These are phyloP conservation scores for Aplysina aerophoba DNA, from an alignment of 37 sponge, comb jelly and placozoan species.

Conservation along the genomic window DNA sequence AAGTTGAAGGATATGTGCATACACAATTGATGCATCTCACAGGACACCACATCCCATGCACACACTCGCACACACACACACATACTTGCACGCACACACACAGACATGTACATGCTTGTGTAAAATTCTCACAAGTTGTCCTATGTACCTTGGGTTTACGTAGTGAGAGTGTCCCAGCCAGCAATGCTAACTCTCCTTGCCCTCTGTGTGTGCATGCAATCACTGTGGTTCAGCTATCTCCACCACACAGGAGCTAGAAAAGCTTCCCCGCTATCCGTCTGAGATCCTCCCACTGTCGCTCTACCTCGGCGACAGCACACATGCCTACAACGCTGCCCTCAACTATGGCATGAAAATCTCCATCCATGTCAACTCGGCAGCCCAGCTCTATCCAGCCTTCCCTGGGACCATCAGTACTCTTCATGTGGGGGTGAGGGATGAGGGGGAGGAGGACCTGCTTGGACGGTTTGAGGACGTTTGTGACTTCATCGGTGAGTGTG, in stretches of 20 bases:
- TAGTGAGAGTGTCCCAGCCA: no score
- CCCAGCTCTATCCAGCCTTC: constrained; percentile 50
- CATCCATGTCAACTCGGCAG: constrained; percentile 49
- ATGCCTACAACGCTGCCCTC: constrained; percentile 77
- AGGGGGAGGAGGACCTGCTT: constrained; percentile 43
- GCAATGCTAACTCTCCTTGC: no score
- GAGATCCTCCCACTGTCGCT: constrained; percentile 89
- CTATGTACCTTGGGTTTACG: no score
- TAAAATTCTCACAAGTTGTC: no score
- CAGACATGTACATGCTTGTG: no score
- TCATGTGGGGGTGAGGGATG: constrained; percentile 57
- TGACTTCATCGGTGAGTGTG: constrained; percentile 68
- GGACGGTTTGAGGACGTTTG: constrained; percentile 59
- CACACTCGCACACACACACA: no score
- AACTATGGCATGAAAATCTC: constrained; percentile 83
- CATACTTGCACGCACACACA: no score
- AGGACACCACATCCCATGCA: no score
- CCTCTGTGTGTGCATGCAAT: neutral
- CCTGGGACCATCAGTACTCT: constrained; percentile 50
- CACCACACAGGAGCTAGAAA: constrained; percentile 76
- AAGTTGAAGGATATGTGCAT: no score
- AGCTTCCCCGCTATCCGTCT: constrained; percentile 79
- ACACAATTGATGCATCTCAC: no score
- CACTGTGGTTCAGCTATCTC: neutral
- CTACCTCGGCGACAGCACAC: constrained; percentile 82